These are phyloP conservation scores for Helicolenus hilgendorfi DNA, from an alignment of 2,797 vertebrate species.

Conservation along the genomic window DNA sequence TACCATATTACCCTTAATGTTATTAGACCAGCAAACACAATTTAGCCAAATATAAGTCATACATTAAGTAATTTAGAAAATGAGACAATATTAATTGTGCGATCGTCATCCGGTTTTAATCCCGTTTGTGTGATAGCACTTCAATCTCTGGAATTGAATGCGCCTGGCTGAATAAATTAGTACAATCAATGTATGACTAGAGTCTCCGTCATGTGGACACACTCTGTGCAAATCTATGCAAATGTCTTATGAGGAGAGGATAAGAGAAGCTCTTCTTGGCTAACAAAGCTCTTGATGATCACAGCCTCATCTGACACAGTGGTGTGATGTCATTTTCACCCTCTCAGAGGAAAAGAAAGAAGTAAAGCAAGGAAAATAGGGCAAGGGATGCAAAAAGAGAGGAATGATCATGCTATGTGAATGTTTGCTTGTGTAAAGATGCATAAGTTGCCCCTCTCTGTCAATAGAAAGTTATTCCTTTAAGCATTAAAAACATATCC, in stretches of 20 bases:
- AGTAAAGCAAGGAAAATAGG: neutral
- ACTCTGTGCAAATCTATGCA: constrained; percentile 82
- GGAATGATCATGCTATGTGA: neutral
- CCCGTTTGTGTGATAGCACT: constrained; percentile 79
- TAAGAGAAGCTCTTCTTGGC: constrained; percentile 78
- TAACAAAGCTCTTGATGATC: constrained; percentile 79
- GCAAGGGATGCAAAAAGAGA: neutral
- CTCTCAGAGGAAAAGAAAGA: constrained; percentile 31
- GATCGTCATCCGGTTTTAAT: constrained; percentile 78
- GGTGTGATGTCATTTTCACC: constrained; percentile 65
- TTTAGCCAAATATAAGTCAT: constrained; percentile 83
- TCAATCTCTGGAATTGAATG: constrained; percentile 80
- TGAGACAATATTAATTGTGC: constrained; percentile 80
- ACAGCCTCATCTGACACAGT: constrained; percentile 47
- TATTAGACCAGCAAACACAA: constrained; percentile 83
- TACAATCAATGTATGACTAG: constrained; percentile 83
- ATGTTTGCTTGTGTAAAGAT: neutral
- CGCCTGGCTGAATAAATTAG: constrained; percentile 83
- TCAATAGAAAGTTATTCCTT: neutral
- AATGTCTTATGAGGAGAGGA: constrained; percentile 77
- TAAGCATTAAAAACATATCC: neutral
- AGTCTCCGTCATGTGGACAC: constrained; percentile 80
- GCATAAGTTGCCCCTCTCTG: neutral
- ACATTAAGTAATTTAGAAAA: constrained; percentile 82
- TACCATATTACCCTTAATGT: constrained; percentile 83